Percentiles rank a stretch among this genome's conserved stretches.
Evolutionary conservation across 2,888 invertebrate genomes (phyloP).

Genomic region (Harpalus rufipes): DNA sequence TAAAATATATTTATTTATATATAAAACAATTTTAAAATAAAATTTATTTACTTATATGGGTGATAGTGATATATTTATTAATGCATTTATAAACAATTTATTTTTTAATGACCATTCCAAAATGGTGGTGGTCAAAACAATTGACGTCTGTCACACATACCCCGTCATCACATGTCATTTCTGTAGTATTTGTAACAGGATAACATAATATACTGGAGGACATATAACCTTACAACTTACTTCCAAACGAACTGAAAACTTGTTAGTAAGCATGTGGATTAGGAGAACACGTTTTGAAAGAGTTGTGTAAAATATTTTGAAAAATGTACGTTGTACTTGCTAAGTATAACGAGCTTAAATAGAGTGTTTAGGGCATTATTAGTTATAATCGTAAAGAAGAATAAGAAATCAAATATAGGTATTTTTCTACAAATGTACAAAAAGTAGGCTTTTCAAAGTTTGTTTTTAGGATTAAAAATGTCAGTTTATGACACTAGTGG

Average conservation of each 20-base stretch:
- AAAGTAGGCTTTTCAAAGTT: too few species aligned
- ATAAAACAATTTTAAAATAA: too few species aligned
- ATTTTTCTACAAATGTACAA: too few species aligned
- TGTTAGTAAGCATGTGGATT: constrained; percentile 10
- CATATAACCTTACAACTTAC: neutral
- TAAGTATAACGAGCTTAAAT: too few species aligned
- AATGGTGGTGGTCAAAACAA: neutral
- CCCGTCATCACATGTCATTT: constrained; percentile 59
- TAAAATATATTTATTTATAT: too few species aligned
- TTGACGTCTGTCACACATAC: constrained; percentile 41
- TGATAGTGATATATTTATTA: too few species aligned
- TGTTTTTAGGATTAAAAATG: too few species aligned
- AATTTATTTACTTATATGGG: too few species aligned
- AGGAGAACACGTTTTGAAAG: constrained; percentile 22
- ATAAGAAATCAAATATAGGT: too few species aligned
- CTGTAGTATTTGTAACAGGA: constrained; percentile 7
- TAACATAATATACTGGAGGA: neutral
- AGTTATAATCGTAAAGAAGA: too few species aligned
- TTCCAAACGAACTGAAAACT: constrained; percentile 23
- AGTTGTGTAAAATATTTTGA: neutral
- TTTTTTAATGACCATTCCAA: neutral
- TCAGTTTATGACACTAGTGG: too few species aligned
- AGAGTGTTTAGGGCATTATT: too few species aligned
- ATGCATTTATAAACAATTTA: neutral
- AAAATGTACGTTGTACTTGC: neutral